phyloP scores from a whole-genome alignment of 2,113 vertebrate genomes.

The Oenanthe oenanthe region DNA sequence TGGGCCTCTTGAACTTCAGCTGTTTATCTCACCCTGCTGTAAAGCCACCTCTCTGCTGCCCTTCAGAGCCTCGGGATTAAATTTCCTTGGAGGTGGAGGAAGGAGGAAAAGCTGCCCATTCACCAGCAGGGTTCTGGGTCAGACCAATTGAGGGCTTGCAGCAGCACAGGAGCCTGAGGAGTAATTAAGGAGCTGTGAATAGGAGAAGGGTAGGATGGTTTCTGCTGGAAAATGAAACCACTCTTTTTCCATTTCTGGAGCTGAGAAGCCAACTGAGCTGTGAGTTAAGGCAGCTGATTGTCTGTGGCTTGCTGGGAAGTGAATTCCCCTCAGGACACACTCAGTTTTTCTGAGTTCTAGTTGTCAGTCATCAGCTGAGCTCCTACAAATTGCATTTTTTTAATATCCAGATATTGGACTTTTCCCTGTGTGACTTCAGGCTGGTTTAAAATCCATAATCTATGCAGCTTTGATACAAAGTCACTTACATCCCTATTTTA shows the following conservation, averaged over 20 bases:
- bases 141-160: not conserved
- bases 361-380: not conserved
- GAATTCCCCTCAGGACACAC: not conserved
- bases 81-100: not conserved
- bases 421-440: not conserved
- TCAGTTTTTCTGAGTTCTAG: not conserved
- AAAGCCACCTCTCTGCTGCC: not conserved
- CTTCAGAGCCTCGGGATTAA: not conserved
- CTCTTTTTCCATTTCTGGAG: not conserved
- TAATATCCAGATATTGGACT: not conserved
- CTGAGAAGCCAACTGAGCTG: not conserved
- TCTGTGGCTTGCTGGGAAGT: not conserved
- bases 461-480: not conserved
- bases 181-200: conserved; percentile 14
- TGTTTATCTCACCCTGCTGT: not conserved
- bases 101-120: not conserved
- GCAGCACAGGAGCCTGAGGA: not conserved
- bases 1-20: not conserved
- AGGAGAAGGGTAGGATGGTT: not conserved
- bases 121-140: not conserved
- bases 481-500: not conserved
- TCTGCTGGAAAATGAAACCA: not conserved
- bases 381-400: not conserved
- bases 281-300: not conserved
- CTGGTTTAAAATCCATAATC: not conserved